Evolutionary conservation across 2,888 invertebrate species (phyloP), one percentile per base, ranked within the genome.

Genomic region (Troilus luridus): DNA sequence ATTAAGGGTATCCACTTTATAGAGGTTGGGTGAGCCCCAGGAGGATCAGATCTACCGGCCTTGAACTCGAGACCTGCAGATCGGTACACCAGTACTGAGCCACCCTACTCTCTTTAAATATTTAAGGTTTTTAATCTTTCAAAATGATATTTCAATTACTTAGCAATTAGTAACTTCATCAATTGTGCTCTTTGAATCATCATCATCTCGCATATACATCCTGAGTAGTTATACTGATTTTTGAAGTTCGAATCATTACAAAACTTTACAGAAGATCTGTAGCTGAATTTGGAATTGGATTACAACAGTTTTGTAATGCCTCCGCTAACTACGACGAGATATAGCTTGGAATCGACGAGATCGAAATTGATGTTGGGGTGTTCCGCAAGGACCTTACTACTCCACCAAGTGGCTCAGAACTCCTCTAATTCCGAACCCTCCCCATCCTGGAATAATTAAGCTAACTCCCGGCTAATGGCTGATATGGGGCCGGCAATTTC

Each of bases 361-460:
- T 77, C 8, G 72, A 72, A 77, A 77, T 77, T 77, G 72, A 77
- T 77, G 27, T 41, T 27, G 10, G 3, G 41, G 19, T 41, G 41
- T 77, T 77, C 72, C 41, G 27, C 72, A 77, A 77, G 72, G 72
- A 77, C 72, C 72, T 41, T 24, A 67, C 24, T 24, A 67, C 67
- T 27, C 67, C 24, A 67, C 24, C 67, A 27, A 67, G 67, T 67
- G 67, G 67, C 67, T 77, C 17, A 41, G 6, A 77, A 77, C 72
- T 77, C 72, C 72, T 77, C 72, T 77, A 77, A 77, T 77, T 77
- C 72, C 72, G 41, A 77, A 77, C 72, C 72, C 72, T 41, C 72
- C 72, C 72, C 19, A 77, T 77, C 72, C 72, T 77, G 27, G 72
- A 77, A 77, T 77, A 77, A 77, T 77, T 77, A 77, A 77, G 72